phyloP scores from a whole-genome alignment of 1,140 invertebrate genomes.

The Druon quercuslanigerum region DNA sequence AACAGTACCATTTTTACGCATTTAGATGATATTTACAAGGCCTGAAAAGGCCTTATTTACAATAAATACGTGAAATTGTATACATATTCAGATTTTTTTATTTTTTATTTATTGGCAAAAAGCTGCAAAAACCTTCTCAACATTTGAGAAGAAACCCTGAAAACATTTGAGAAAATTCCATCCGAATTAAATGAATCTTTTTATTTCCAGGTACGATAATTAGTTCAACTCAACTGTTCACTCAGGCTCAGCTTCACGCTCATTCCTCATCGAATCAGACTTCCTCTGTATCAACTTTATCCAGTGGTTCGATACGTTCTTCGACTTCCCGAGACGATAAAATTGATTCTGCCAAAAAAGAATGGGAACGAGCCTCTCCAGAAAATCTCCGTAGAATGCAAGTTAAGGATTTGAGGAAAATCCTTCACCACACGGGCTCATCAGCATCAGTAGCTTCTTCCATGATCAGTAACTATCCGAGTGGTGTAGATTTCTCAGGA shows the following conservation, averaged over 20 bases:
- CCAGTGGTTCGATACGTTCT: conserved; percentile 37
- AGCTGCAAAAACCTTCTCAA: too few species aligned
- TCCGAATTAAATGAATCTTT: background rate
- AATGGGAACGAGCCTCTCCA: conserved; percentile 69
- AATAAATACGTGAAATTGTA: too few species aligned
- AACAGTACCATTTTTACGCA: too few species aligned
- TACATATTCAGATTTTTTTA: too few species aligned
- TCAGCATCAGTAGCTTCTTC: conserved; percentile 39
- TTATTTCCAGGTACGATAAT: conserved; percentile 60
- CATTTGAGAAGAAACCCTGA: too few species aligned
- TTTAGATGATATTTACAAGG: too few species aligned
- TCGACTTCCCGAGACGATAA: conserved; percentile 57
- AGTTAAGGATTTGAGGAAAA: conserved; percentile 65
- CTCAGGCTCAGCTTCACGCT: conserved; percentile 66
- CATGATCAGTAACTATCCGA: conserved; percentile 32
- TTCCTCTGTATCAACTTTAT: background rate
- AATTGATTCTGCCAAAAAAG: conserved; percentile 67
- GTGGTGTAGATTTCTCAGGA: conserved; percentile 57
- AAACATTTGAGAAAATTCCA: background rate
- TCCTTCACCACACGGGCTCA: conserved; percentile 57
- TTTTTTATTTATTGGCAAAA: too few species aligned
- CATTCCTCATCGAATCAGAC: conserved; percentile 11
- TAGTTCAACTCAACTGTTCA: conserved; percentile 73
- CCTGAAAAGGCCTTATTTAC: too few species aligned
- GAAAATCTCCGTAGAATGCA: conserved; percentile 67